Conservation (phyloP, 2,888 invertebrate genomes). For the Hecatera dysodea region DNA sequence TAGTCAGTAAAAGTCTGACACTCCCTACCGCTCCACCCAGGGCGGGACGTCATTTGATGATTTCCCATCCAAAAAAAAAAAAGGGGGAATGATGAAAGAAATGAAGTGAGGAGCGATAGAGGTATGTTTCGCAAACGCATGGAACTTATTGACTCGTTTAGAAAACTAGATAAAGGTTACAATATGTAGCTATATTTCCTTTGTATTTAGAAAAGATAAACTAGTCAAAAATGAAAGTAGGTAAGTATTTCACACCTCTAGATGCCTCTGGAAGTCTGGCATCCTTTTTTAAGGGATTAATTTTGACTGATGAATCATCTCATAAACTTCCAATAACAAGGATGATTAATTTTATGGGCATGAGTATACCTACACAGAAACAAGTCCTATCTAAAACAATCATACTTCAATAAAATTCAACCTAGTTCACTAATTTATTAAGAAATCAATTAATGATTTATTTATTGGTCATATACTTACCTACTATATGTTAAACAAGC, state of each 20-base stretch:
- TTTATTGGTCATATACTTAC: background rate
- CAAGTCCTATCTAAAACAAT: background rate
- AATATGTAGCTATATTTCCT: too few relatives aligned
- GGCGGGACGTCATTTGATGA: too few relatives aligned
- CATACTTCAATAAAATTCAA: slow-evolving; percentile 11
- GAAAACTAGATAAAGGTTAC: background rate
- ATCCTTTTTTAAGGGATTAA: background rate
- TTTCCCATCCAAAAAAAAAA: too few relatives aligned
- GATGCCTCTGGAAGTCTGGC: background rate
- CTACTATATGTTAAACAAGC: background rate
- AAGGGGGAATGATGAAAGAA: background rate
- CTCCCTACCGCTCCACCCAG: too few relatives aligned
- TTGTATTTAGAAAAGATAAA: too few relatives aligned
- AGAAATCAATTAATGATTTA: slow-evolving; percentile 4
- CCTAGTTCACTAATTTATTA: background rate
- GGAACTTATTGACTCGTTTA: background rate
- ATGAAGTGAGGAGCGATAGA: background rate
- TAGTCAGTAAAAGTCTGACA: too few relatives aligned
- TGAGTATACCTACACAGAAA: background rate
- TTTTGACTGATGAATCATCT: slow-evolving; percentile 7
- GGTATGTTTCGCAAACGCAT: too few relatives aligned
- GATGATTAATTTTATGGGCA: background rate
- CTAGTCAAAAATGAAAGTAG: background rate
- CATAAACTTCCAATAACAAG: background rate
- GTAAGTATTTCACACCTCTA: background rate